phyloP scores from a whole-genome alignment of 2,113 vertebrate species.

The Archilochus colubris region DNA sequence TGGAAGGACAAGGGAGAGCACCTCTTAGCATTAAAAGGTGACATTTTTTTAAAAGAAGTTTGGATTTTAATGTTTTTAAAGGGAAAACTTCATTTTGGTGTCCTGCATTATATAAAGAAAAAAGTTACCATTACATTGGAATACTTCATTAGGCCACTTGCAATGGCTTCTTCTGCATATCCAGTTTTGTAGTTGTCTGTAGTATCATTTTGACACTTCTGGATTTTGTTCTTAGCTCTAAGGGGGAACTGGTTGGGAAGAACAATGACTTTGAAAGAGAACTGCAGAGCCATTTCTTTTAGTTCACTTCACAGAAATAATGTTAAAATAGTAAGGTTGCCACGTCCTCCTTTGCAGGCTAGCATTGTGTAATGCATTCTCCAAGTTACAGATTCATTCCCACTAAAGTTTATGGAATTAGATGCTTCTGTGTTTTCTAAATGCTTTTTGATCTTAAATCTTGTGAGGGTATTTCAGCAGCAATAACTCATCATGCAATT shows the following conservation, averaged over 20 bases:
- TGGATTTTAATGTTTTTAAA: neutral
- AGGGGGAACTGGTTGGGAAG: neutral
- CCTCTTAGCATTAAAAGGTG: neutral
- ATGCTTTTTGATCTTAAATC: neutral
- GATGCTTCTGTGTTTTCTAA: neutral
- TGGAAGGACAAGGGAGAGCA: neutral
- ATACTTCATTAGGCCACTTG: neutral
- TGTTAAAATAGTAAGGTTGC: neutral
- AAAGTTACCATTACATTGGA: neutral
- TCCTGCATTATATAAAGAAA: neutral
- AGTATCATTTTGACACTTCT: neutral
- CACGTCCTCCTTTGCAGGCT: neutral
- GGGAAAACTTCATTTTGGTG: neutral
- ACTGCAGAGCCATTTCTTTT: neutral
- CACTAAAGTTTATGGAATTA: neutral
- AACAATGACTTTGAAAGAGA: neutral
- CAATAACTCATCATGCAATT: neutral
- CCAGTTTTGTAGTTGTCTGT: neutral
- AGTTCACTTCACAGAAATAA: neutral
- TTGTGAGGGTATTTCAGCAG: neutral
- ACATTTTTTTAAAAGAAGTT: neutral
- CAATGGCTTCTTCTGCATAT: neutral
- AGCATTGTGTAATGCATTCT: neutral
- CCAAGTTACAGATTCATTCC: neutral
- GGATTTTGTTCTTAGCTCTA: neutral